Conservation (phyloP, 2,113 vertebrate genomes). For the Tupaia chinensis region DNA sequence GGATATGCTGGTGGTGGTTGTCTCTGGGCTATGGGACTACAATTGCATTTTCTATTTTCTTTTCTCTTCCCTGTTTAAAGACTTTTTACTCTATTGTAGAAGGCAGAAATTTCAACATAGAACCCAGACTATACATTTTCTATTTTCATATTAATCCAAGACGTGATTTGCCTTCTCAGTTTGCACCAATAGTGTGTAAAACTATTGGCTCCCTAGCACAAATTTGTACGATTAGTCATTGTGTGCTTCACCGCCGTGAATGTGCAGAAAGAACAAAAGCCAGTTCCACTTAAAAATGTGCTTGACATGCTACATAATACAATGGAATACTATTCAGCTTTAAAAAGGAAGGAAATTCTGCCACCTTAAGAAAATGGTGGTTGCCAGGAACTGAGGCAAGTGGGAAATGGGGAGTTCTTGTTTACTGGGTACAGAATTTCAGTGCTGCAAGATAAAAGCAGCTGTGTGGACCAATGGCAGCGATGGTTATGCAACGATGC, state of each 20-base stretch:
- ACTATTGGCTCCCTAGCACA: accelerated
- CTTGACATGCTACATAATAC: accelerated
- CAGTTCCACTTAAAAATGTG: too few species aligned
- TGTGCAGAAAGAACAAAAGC: neutral
- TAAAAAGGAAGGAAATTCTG: neutral
- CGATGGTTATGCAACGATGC: accelerated
- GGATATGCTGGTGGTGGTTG: accelerated
- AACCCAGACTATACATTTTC: neutral
- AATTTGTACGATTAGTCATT: accelerated
- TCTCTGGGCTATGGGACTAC: neutral
- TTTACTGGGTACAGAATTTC: neutral
- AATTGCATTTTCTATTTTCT: neutral
- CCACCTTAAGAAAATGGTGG: neutral
- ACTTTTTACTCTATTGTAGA: neutral
- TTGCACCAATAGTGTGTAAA: accelerated
- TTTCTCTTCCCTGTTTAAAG: neutral
- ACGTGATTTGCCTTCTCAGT: neutral
- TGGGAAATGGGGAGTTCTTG: accelerated
- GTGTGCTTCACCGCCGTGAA: accelerated
- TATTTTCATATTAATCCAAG: neutral
- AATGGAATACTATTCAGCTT: neutral
- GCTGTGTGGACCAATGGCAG: neutral
- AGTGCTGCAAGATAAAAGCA: neutral
- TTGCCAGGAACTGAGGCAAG: neutral
- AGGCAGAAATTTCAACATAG: neutral